Evolutionary conservation across 2,888 invertebrate species (phyloP), one percentile per base, ranked within the genome.

Genomic region (Brachyptera risi): DNA sequence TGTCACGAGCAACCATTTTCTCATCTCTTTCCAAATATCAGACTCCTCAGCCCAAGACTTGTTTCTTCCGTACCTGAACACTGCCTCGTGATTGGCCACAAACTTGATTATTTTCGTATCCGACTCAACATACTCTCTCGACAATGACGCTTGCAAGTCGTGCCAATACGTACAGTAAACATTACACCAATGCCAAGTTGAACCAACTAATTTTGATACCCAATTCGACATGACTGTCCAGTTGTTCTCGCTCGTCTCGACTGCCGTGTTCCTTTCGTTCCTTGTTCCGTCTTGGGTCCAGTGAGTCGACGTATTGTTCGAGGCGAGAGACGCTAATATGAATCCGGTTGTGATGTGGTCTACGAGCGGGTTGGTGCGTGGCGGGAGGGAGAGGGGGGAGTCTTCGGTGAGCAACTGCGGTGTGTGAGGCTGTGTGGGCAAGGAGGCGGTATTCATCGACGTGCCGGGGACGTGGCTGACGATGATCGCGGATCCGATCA

Each of bases 401-500:
- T 35, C 21, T 3, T 54, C 54, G 23, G 31, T 11, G 17, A 23
- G 19, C 54, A 54, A 23, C 7, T 19, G 21, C 17, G 50, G 26
- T 17, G 47, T 54, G 4, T 21, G 54, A 4, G 54, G 11, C 11
- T 31, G 31, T 5, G 7, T 5, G 11, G 31, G 19, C 4, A 19
- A n/a, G 3, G 21, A 17, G 21, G 21, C 19, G 11, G 58, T 15
- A 23, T 40, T 59, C 1, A 63, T 59, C 2, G 62, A 27, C 31
- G 58, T 61, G 50, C 66, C 66, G 9, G 67, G 68, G 13, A 68
- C 58, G 15, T 76, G 73, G 61, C 76, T 74, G 3, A 75, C 74
- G 21, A 79, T 69, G 44, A 79, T 67, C n/a, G 79, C 75, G 5
- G 86, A 83, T 27, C 83, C 83, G 49, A 85, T 68, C 44, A 87